These are phyloP conservation scores for Antitype chi DNA, from an alignment of 2,888 invertebrate genomes.

Conservation along the genomic window DNA sequence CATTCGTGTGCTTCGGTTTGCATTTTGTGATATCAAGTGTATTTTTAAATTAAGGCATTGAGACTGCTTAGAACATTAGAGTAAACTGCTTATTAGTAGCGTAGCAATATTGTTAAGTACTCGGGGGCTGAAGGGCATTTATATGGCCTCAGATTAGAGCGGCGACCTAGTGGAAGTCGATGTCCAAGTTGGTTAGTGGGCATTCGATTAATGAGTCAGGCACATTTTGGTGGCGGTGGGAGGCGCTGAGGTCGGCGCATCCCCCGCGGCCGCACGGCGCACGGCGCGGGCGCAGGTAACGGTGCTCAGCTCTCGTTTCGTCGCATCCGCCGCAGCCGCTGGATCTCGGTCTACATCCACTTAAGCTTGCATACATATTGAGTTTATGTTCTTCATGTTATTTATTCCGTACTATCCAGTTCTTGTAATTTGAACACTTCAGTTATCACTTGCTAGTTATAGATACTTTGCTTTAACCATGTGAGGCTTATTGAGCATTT, in stretches of 20 bases:
- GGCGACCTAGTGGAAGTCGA: constrained; percentile 60
- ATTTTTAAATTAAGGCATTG: constrained; percentile 81
- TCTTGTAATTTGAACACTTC: constrained; percentile 73
- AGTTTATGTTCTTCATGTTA: constrained; percentile 69
- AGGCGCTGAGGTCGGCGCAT: constrained; percentile 72
- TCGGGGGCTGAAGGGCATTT: constrained; percentile 74
- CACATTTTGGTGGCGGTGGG: constrained; percentile 71
- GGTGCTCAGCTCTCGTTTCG: constrained; percentile 86
- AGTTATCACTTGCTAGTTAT: constrained; percentile 70
- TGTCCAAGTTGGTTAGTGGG: constrained; percentile 73
- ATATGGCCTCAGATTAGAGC: constrained; percentile 74
- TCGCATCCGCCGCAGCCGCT: constrained; percentile 74
- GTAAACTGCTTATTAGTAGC: constrained; percentile 73
- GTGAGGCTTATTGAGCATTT: constrained; percentile 89
- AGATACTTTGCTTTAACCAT: constrained; percentile 78
- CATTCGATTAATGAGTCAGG: constrained; percentile 76
- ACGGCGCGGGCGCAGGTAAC: constrained; percentile 80
- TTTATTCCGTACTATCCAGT: constrained; percentile 73
- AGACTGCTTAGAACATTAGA: constrained; percentile 73
- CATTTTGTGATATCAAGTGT: constrained; percentile 89
- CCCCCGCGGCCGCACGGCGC: constrained; percentile 68
- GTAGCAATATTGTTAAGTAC: constrained; percentile 71
- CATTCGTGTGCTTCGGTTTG: constrained; percentile 79
- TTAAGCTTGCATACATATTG: constrained; percentile 64
- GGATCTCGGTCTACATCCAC: constrained; percentile 68